Evolutionary conservation across 2,888 invertebrate genomes (phyloP), one percentile per base, ranked within the genome.

Genomic region (Antheraea yamamai): DNA sequence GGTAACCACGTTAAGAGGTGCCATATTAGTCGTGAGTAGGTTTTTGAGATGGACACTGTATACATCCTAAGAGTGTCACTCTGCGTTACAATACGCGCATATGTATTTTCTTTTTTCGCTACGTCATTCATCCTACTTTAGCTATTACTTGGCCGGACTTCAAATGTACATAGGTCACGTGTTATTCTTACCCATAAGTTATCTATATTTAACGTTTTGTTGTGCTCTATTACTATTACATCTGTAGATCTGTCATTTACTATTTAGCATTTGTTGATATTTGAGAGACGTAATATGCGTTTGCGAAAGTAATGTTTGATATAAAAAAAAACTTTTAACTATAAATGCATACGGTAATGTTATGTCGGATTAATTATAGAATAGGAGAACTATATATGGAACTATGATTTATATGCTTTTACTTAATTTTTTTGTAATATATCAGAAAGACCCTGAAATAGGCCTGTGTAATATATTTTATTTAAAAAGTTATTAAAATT

Each of bases 161-260:
- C 64, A 66, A 66, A 26, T 66, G 12, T 47, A 47, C 47, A 30
- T 66, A 66, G 26, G 26, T 66, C 64, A 66, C 64, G 64, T 66
- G 30, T 66, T 66, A 66, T 66, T 66, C 26, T 66, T 66, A 30
- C 16, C 64, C 64, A 30, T 66, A 66, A 26, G 64, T 66, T 66
- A 66, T 66, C 64, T 66, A 26, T 66, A 66, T 66, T 66, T 26
- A 30, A 66, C 64, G 64, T 26, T 66, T 30, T 66, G 16, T 66
- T 66, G 30, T 30, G 18, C 30, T 66, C 30, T 66, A 16, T 30
- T 66, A 66, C 30, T 66, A 16, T 30, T 66, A 66, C 64, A 66
- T 30, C 16, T 4, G 64, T 66, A 30, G 64, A 66, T 30, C 64
- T 66, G 16, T 30, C 64, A 66, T 66, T 30, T 30, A 26, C 16